These are phyloP conservation scores for Epizoanthus illoricatus DNA, from an alignment of 92 coral and sea anemone genomes.

Conservation along the genomic window DNA sequence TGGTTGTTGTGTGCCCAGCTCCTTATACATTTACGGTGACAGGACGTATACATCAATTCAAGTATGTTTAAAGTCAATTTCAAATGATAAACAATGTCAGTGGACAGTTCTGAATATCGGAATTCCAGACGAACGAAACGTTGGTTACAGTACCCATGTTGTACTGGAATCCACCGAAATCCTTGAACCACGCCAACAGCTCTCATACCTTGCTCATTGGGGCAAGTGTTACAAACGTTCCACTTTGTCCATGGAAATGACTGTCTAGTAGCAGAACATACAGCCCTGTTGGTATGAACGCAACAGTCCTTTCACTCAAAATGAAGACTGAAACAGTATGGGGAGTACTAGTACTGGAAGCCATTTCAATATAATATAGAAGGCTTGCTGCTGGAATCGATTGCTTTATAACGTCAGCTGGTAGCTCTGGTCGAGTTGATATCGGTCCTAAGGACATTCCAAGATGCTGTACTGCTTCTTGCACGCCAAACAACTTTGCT, in stretches of 20 bases:
- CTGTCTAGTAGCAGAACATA: constrained; percentile 32
- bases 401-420: constrained; percentile 29
- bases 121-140: constrained; percentile 19
- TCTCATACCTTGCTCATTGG: constrained; percentile 42
- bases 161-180: constrained; percentile 34
- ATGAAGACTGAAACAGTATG: constrained; percentile 13
- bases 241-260: constrained; percentile 35
- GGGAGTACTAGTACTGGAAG: constrained; percentile 24
- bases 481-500: not conserved
- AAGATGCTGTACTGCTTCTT: constrained; percentile 31
- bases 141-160: constrained; percentile 37
- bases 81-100: too few species aligned
- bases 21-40: too few species aligned
- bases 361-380: constrained; percentile 23
- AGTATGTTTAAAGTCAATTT: too few species aligned
- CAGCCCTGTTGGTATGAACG: constrained; percentile 41
- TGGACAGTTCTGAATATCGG: not conserved
- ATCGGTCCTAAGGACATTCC: constrained; percentile 18
- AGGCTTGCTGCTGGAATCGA: constrained; percentile 12
- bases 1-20: too few species aligned
- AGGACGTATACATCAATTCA: too few species aligned
- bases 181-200: constrained; percentile 34
- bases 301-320: constrained; percentile 32
- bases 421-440: constrained; percentile 36
- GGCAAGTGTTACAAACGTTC: constrained; percentile 38